These are phyloP conservation scores for Lochmaea capreae DNA, from an alignment of 2,888 invertebrate genomes.

Conservation along the genomic window DNA sequence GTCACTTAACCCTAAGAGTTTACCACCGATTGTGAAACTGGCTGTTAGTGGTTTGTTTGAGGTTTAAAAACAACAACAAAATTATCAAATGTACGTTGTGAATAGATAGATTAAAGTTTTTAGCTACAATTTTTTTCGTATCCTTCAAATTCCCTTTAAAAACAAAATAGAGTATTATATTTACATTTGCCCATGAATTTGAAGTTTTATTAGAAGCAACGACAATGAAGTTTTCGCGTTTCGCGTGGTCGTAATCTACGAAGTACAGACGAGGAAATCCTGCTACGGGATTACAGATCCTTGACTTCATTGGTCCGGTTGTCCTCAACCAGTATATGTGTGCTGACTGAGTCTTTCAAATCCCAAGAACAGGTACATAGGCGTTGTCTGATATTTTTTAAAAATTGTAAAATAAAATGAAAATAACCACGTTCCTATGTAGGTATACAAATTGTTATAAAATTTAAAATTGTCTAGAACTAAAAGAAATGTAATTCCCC, in stretches of 20 bases:
- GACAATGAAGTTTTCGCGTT: constrained; percentile 20
- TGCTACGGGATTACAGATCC: constrained; percentile 55
- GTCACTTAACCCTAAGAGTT: too few species aligned
- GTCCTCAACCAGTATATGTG: constrained; percentile 52
- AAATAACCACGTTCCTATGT: neutral
- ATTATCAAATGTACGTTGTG: too few species aligned
- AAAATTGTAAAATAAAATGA: neutral
- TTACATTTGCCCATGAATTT: constrained; percentile 1
- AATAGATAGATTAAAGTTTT: neutral
- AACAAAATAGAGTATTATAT: neutral
- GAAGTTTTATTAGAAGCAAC: constrained; percentile 29
- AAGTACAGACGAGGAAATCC: constrained; percentile 43
- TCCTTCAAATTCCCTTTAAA: neutral
- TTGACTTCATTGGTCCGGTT: constrained; percentile 61
- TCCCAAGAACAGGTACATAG: neutral
- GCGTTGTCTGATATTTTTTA: neutral
- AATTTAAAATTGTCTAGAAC: too few species aligned
- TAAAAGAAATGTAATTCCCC: neutral
- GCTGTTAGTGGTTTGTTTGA: too few species aligned
- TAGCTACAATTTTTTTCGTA: neutral
- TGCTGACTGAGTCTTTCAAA: neutral
- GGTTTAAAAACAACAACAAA: too few species aligned
- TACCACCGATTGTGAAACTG: too few species aligned
- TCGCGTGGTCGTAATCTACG: constrained; percentile 31
- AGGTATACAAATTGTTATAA: neutral